Percentiles rank a stretch among this genome's conserved stretches.
Conservation (phyloP, 2,888 invertebrate genomes). For the Caenorhabditis sp. region DNA sequence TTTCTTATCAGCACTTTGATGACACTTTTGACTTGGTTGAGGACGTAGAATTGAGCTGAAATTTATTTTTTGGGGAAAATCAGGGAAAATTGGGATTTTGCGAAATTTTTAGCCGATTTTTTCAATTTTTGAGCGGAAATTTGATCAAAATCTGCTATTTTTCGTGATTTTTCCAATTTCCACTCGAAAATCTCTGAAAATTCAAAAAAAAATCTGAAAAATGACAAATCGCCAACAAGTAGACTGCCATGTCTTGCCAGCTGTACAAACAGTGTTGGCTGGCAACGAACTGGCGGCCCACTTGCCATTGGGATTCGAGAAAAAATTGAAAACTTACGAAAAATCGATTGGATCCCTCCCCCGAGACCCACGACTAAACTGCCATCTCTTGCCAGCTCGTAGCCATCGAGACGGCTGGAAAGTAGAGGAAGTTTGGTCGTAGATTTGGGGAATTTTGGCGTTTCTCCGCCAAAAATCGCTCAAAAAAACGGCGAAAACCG, state of each 20-base stretch:
- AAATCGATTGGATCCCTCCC: not conserved
- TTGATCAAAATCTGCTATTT: not conserved
- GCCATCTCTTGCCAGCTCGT: not conserved
- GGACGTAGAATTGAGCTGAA: too few species aligned
- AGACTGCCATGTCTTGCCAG: slow-evolving; percentile 2
- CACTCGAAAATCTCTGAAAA: too few species aligned
- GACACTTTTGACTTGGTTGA: too few species aligned
- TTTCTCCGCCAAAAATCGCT: not conserved
- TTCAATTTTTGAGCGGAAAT: not conserved
- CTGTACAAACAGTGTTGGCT: not conserved
- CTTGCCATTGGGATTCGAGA: too few species aligned
- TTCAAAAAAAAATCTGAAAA: not conserved
- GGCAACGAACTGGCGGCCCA: not conserved
- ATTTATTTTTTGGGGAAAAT: too few species aligned
- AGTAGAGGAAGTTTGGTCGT: not conserved
- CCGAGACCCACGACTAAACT: not conserved
- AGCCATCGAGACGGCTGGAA: not conserved
- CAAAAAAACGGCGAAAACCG: too few species aligned
- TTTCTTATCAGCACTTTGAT: too few species aligned
- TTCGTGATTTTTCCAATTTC: not conserved
- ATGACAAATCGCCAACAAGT: not conserved
- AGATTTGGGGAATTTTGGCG: not conserved
- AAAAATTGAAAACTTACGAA: too few species aligned
- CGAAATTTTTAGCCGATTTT: not conserved
- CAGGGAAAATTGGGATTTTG: slow-evolving; percentile 89